A percentile compares a stretch with the other conserved stretches of the same genome.
These are phyloP conservation scores for Cephus pulcher DNA, from an alignment of 2,888 invertebrate species.

Conservation along the genomic window DNA sequence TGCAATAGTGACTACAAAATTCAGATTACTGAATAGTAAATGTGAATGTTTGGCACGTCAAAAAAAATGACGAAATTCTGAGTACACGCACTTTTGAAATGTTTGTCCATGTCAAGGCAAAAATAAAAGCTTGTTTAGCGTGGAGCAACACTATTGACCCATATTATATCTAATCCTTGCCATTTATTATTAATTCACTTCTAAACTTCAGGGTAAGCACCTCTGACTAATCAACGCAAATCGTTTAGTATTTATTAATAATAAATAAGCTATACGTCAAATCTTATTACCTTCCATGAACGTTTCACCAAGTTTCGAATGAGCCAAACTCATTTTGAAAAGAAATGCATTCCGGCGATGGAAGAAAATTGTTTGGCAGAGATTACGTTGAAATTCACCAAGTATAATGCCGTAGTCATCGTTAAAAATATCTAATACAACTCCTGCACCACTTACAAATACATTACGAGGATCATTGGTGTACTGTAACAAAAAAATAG, in stretches of 20 bases:
- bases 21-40: background rate
- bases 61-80: background rate
- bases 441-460: conserved; percentile 42
- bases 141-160: conserved; percentile 8
- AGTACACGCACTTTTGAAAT: background rate
- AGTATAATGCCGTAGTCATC: conserved; percentile 48
- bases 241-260: too few relatives aligned
- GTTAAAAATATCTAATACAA: conserved; percentile 36
- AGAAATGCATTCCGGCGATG: conserved; percentile 40
- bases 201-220: background rate
- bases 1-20: background rate
- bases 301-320: conserved; percentile 23
- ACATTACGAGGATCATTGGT: conserved; percentile 35
- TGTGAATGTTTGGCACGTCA: background rate
- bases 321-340: conserved; percentile 21
- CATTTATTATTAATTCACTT: conserved; percentile 9
- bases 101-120: conserved; percentile 5
- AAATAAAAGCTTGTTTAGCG: background rate
- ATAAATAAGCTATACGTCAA: background rate
- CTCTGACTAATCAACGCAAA: too few relatives aligned
- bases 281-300: conserved; percentile 25
- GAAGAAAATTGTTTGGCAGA: conserved; percentile 45
- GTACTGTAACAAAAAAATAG: conserved; percentile 33
- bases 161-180: conserved; percentile 7
- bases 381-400: conserved; percentile 39